Base-by-base conservation (phyloP, 2,113 vertebrate species). In the Crotalus helleri region DNA sequence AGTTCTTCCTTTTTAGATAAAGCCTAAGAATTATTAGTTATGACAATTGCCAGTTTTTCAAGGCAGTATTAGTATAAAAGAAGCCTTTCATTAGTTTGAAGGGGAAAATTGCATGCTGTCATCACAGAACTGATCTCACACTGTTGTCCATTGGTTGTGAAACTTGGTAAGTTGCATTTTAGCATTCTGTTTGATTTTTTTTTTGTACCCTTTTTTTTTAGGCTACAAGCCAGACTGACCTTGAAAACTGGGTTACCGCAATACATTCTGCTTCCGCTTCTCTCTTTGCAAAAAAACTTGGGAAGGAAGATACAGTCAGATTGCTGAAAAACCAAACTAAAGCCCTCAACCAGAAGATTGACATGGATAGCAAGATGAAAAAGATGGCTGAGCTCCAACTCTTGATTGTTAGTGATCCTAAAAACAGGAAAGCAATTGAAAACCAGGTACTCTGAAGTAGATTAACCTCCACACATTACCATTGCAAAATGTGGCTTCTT, bases 301-400 rank as follows among this genome's bases (percentile, higher is more conserved):
- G 99, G 69, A 99, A 99, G 95, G 99, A 99, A 96, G 99, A 99
- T 94, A 99, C 99, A 0, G 96, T 99, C 85, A 98, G 98, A 59
- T 96, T 99, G 89, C 97, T 99, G 91, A 98, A 97, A 94, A 99
- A 96, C 95, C 99, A 99, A 97, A 98, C 98, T 24, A 98, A 98
- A 8, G 98, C 96, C 92, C 98, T 99, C 3, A 98, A 99, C 61
- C 99, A 99, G 97, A 99, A 99, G 97, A 98, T 99, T 26, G 99
- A 99, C 96, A 99, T 99, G 99, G 99, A 99, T 59, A 98, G 98
- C 94, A 99, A 99, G 97, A 99, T 99, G 99, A 99, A 98, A 97
- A 99, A 99, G 97, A 99, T 99, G 99, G 99, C 99, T 0, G 99
- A 99, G 95, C 94, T 99, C 87, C 99, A 99, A 97, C 98, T 99